phyloP scores from a whole-genome alignment of 2,113 vertebrate species.

The Myotis brandtii region DNA sequence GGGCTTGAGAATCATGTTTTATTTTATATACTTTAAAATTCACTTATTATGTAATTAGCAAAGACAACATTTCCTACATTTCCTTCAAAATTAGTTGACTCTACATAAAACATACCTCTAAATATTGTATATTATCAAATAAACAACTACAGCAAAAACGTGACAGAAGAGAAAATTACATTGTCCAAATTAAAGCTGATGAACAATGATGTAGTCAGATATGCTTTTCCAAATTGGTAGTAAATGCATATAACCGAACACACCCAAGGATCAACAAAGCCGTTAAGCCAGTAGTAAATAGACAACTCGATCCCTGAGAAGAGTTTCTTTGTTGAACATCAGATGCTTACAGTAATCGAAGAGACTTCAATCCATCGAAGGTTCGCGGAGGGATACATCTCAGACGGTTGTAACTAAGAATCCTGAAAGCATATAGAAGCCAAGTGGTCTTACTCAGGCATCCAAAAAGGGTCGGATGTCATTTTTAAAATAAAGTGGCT shows the following conservation, averaged over 20 bases:
- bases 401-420: conserved; percentile 97
- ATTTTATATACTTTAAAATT: neutral
- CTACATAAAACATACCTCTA: neutral
- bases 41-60: neutral
- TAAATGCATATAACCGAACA: neutral
- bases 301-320: neutral
- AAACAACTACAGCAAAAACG: neutral
- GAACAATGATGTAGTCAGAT: neutral
- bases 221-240: neutral
- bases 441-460: conserved; percentile 32
- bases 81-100: conserved; percentile 23
- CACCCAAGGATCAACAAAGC: neutral
- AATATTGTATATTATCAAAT: neutral
- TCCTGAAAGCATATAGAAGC: conserved; percentile 87
- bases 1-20: neutral
- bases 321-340: neutral
- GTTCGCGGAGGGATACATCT: conserved; percentile 94
- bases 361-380: conserved; percentile 94
- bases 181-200: neutral
- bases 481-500: conserved; percentile 64
- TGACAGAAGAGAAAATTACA: neutral
- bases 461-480: neutral
- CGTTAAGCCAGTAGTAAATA: neutral
- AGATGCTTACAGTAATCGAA: conserved; percentile 94
- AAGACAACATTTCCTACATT: neutral